Percentiles rank a stretch among this genome's conserved stretches.
Evolutionary conservation across 2,888 invertebrate genomes (phyloP).

Genomic region (Eristalis intricaria): DNA sequence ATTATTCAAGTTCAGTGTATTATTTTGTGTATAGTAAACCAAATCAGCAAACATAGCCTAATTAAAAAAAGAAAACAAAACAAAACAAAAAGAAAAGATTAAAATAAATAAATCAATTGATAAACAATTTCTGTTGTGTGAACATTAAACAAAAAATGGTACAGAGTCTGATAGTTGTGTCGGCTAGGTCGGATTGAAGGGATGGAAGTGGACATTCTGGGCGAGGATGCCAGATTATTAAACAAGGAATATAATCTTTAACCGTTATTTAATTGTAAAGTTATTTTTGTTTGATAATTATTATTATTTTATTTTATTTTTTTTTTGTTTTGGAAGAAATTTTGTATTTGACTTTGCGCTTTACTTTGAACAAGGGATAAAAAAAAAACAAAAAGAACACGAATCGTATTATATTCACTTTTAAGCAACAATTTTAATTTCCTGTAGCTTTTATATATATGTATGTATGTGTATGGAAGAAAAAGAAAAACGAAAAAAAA

Average conservation of each 20-base stretch:
- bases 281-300: constrained; percentile 40
- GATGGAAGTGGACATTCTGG: neutral
- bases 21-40: constrained; percentile 71
- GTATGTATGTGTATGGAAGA: constrained; percentile 16
- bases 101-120: constrained; percentile 39
- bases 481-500: neutral
- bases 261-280: constrained; percentile 57
- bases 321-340: constrained; percentile 31
- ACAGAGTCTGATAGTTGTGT: constrained; percentile 17
- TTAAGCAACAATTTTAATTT: constrained; percentile 46
- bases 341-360: constrained; percentile 53
- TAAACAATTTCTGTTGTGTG: constrained; percentile 44
- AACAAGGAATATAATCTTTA: constrained; percentile 29
- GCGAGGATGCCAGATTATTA: constrained; percentile 22
- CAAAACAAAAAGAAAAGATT: constrained; percentile 19
- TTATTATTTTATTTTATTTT: constrained; percentile 55
- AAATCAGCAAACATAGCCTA: constrained; percentile 68
- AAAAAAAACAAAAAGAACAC: no score
- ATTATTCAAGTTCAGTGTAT: constrained; percentile 71
- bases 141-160: constrained; percentile 28
- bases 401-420: constrained; percentile 77
- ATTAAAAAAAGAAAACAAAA: constrained; percentile 45
- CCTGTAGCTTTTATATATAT: constrained; percentile 60
- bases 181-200: neutral
- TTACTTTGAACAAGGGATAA: constrained; percentile 78